Percentiles rank a stretch among this genome's conserved stretches.
These are phyloP conservation scores for Lutjanus campechanus DNA, from an alignment of 2,797 vertebrate genomes.

Conservation along the genomic window DNA sequence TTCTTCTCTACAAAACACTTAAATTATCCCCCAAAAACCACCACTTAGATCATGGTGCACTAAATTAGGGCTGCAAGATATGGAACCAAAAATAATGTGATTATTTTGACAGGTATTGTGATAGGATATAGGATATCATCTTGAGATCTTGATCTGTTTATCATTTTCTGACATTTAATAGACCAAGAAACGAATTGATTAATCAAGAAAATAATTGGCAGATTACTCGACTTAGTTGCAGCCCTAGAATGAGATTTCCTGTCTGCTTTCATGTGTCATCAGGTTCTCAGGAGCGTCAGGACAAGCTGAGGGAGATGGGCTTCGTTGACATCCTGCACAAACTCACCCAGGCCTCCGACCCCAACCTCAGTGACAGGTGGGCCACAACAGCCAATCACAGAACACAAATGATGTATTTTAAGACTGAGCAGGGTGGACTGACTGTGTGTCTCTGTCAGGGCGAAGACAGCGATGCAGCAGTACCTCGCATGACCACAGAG, in stretches of 20 bases:
- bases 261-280: not conserved
- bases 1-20: no score
- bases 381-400: constrained; percentile 39
- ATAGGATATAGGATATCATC: no score
- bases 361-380: constrained; percentile 97
- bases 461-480: constrained; percentile 98
- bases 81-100: no score
- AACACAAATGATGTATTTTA: not conserved
- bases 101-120: no score
- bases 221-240: no score
- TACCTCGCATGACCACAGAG: constrained; percentile 94
- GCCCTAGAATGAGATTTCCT: not conserved
- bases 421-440: not conserved
- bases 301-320: constrained; percentile 97
- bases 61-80: no score
- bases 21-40: no score
- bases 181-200: no score
- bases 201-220: no score
- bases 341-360: constrained; percentile 94
- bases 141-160: no score
- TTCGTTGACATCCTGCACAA: constrained; percentile 98
- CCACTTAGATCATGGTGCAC: no score
- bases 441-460: constrained; percentile 84
- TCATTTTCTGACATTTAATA: no score
- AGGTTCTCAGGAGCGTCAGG: constrained; percentile 98